Base-by-base conservation (phyloP, 2,888 invertebrate genomes). In the Drymonia ruficornis region DNA sequence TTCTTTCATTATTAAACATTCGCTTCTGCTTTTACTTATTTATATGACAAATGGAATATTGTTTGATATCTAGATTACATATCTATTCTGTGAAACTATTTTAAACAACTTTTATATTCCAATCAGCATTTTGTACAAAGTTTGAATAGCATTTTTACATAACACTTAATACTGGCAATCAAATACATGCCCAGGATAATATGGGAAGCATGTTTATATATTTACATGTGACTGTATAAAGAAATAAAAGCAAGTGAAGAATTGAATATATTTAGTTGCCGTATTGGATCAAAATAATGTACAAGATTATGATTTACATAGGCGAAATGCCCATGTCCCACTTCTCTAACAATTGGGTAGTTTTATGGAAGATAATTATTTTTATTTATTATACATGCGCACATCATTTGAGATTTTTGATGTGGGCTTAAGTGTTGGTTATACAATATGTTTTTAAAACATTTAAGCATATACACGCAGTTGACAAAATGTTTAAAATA, bases 31-130 rank as follows among this genome's bases (percentile, higher is more conserved):
- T 88, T 91, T 84, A 88, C 89, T 91, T 92, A 91, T 87, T 90
- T 83, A 89, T 91, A 92, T 91, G 91, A 91, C 91, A 91, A 71
- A 91, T 92, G 92, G 92, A 92, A 92, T 92, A 92, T 90, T 91
- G 89, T 89, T 91, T 85, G 87, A 87, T 87, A 89, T 87, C 89
- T 91, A 91, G 87, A 89, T 90, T 89, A 88, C 82, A 84, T 84
- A 87, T 85, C 86, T 90, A 88, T 87, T 86, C 86, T 87, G 89
- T 88, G 90, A 81, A 75, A 87, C 85, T 87, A 90, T 84, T 88
- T 91, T 92, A 92, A 91, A 92, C 92, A 92, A 92, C 92, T 92
- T 92, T 92, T 92, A 92, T 92, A 91, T 91, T 91, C 74, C 82
- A 77, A 81, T 80, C 78, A 87, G 86, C 81, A 84, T 81, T 87